Evolutionary conservation across 2,888 invertebrate genomes (phyloP).

Genomic region (Nebria salina): DNA sequence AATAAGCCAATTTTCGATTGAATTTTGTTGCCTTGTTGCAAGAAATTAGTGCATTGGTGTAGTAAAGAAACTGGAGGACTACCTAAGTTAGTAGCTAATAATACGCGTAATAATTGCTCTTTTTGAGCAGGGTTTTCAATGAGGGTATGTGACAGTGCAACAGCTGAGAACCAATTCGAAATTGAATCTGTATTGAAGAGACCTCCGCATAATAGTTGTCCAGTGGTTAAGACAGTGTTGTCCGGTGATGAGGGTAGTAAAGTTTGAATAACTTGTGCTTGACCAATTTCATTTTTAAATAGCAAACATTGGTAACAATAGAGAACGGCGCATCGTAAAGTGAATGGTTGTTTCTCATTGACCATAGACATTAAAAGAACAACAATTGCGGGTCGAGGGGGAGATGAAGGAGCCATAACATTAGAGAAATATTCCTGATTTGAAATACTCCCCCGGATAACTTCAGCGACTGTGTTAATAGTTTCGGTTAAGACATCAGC

Average conservation of each 20-base stretch:
- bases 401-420: slow-evolving; percentile 91
- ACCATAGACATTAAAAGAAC: slow-evolving; percentile 98
- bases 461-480: slow-evolving; percentile 94
- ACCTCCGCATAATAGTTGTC: slow-evolving; percentile 93
- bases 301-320: slow-evolving; percentile 98
- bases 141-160: slow-evolving; percentile 89
- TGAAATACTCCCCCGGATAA: slow-evolving; percentile 86
- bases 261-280: slow-evolving; percentile 89
- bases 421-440: slow-evolving; percentile 93
- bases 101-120: slow-evolving; percentile 89
- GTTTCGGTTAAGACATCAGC: slow-evolving; percentile 96
- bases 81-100: slow-evolving; percentile 85
- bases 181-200: slow-evolving; percentile 87
- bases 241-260: slow-evolving; percentile 88
- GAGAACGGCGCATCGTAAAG: slow-evolving; percentile 88
- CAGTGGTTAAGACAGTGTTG: slow-evolving; percentile 76
- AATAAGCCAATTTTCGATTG: slow-evolving; percentile 89
- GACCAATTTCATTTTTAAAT: slow-evolving; percentile 90
- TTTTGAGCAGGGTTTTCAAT: slow-evolving; percentile 87
- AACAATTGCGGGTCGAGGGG: slow-evolving; percentile 93
- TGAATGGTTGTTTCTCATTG: slow-evolving; percentile 95
- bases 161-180: slow-evolving; percentile 95
- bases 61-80: slow-evolving; percentile 89
- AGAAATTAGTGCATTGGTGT: slow-evolving; percentile 84
- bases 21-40: slow-evolving; percentile 84